phyloP scores from a whole-genome alignment of 1,140 invertebrate species.

The Drosophila subpulchrella region DNA sequence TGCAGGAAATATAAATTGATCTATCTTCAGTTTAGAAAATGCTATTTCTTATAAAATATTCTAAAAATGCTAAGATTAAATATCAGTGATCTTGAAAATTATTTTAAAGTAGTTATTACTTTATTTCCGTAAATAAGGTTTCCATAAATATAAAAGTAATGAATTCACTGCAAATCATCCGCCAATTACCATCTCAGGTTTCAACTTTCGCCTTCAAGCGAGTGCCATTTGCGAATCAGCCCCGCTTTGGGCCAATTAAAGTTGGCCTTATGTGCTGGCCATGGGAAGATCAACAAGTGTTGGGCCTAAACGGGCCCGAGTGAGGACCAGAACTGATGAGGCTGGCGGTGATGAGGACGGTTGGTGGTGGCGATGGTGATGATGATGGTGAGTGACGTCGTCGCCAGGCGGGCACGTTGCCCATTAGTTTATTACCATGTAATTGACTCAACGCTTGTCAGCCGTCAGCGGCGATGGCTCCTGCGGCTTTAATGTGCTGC shows the following conservation, averaged over 20 bases:
- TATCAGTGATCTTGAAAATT: background rate
- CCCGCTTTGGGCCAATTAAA: slow-evolving; percentile 59
- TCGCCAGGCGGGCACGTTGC: slow-evolving; percentile 48
- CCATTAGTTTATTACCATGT: slow-evolving; percentile 82
- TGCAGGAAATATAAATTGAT: background rate
- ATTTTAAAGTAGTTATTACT: too few species aligned
- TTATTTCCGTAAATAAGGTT: background rate
- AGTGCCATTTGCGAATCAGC: slow-evolving; percentile 18
- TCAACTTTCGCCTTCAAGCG: slow-evolving; percentile 33
- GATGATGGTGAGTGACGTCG: slow-evolving; percentile 46
- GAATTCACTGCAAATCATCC: background rate
- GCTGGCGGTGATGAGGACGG: slow-evolving; percentile 42
- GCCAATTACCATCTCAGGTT: slow-evolving; percentile 8
- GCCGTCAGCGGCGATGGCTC: slow-evolving; percentile 47
- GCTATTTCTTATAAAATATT: background rate
- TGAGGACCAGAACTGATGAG: slow-evolving; percentile 36
- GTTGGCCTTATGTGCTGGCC: slow-evolving; percentile 37
- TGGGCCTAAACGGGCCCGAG: slow-evolving; percentile 64
- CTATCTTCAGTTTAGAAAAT: background rate
- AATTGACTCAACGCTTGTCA: slow-evolving; percentile 81
- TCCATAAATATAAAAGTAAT: background rate
- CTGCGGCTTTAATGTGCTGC: slow-evolving; percentile 78
- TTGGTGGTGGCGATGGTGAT: slow-evolving; percentile 11
- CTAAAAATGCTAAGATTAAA: background rate
- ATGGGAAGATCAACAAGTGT: slow-evolving; percentile 73